Base-by-base conservation (phyloP, 1,140 invertebrate species). In the Lucilia cuprina region DNA sequence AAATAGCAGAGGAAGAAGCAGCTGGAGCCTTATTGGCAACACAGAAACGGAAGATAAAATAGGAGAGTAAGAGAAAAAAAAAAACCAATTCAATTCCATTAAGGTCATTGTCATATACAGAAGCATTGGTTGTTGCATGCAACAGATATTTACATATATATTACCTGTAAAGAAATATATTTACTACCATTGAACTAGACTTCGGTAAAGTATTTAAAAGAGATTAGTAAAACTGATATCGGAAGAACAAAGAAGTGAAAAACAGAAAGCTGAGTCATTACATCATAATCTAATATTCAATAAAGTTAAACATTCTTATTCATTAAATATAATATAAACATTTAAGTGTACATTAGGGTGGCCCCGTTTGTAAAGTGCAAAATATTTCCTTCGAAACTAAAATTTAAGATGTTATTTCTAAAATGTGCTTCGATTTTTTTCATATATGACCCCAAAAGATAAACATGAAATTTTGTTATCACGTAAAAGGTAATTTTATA, bases 1-100 rank as follows among this genome's bases (percentile, higher is more conserved):
- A 85, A 77, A 90, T 90, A 82, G 89, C 89, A 50, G 84, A 85
- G 50, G 89, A 90, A 83, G 89, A 90, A 82, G 83, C 83, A 19
- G 86, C 84, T 5, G 88, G 87, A 2, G 80, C 50, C 13, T 10
- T 82, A 55, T n/a, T 30, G 49, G 7, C n/a, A 41, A 35, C 30
- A 77, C 2, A 47, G 75, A 77, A 77, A 77, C 35, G 14, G 5
- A 41, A 77, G 19, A 7, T 70, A 25, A 70, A 21, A 21, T 70
- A 70, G 14, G 2, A 60, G 14, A 60, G n/a, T 14, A 60, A 60
- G n/a, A 60, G n/a, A 60, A n/a, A n/a, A 60, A 25, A 70, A 21
- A 21, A 10, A 70, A 10, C 3, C 19, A 70, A 70, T 9, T 70
- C 19, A 70, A 70, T 70, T 70, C 21, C 65, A 70, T 70, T 70